Base-by-base conservation (phyloP, 2,797 vertebrate genomes). In the Gymnodraco acuticeps region DNA sequence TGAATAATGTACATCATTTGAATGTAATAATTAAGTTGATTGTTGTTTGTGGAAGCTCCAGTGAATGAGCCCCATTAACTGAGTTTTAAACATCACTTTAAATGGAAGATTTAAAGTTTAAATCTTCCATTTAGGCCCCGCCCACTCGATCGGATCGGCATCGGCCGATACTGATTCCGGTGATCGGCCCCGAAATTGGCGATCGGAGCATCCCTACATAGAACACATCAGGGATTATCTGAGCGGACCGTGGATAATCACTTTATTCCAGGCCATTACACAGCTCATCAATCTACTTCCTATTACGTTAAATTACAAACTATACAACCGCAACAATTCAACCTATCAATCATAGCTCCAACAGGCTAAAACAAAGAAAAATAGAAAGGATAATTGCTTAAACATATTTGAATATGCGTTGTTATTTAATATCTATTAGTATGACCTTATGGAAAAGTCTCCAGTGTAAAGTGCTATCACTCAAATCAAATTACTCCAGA, bases 261-360 rank as follows among this genome's bases (percentile, higher is more conserved):
- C 2, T 67, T 65, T 27, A 47, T 52, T 65, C 38, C 3, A 19
- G 64, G 67, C 56, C 7, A 71, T 19, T 33, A 66, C 19, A 41
- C n/a, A 53, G 19, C 12, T 54, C 31, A 41, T 41, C 5, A 53
- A 14, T 56, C 10, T 2, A 15, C 5, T 53, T 67, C 55, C 19
- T 12, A 56, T 59, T 47, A 3, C 15, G 10, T 54, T 53, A 38
- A 27, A 46, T 16, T 27, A 41, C 33, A 55, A 61, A 27, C 31
- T 45, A n/a, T 63, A 14, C 58, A 58, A 70, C 7, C 3, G 46
- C 15, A 56, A 53, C 27, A 60, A 31, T 10, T 19, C 4, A 54
- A 45, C 45, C 23, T 33, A 6, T 11, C 38, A 51, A 53, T 54
- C 17, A 50, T 2, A 52, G 5, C 10, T 38, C 10, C 46, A 62